These are phyloP conservation scores for Ladona fulva DNA, from an alignment of 1,140 invertebrate species.

Conservation along the genomic window DNA sequence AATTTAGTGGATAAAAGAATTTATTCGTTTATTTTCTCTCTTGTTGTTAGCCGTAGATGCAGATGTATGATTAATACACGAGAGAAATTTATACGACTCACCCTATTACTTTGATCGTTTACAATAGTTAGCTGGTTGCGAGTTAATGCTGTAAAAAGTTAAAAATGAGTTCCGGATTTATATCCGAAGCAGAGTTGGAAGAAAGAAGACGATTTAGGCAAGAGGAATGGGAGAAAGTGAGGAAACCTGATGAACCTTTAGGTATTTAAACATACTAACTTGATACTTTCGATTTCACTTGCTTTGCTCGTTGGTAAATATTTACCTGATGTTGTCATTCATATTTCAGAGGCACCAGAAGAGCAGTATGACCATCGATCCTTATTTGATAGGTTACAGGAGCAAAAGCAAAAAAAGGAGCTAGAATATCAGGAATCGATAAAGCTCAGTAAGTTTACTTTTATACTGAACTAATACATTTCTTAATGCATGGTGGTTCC, in stretches of 20 bases:
- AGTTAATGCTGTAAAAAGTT: not conserved
- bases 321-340: constrained; percentile 13
- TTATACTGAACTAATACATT: too few species aligned
- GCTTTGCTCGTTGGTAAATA: constrained; percentile 11
- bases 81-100: too few species aligned
- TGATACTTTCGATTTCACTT: constrained; percentile 16
- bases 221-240: constrained; percentile 90
- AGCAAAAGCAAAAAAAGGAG: constrained; percentile 83
- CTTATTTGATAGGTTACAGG: constrained; percentile 79
- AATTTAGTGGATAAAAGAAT: too few species aligned
- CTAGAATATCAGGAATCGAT: constrained; percentile 90
- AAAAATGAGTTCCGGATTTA: constrained; percentile 80
- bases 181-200: constrained; percentile 73
- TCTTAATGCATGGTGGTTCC: constrained; percentile 11
- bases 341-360: constrained; percentile 67
- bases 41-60: too few species aligned
- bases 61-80: too few species aligned
- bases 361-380: constrained; percentile 68
- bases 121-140: too few species aligned
- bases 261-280: constrained; percentile 45
- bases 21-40: too few species aligned
- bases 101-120: too few species aligned
- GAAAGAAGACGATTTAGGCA: constrained; percentile 69
- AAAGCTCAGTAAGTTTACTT: constrained; percentile 65
- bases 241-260: constrained; percentile 77